These are phyloP conservation scores for Apamea sordens DNA, from an alignment of 2,888 invertebrate genomes.

Conservation along the genomic window DNA sequence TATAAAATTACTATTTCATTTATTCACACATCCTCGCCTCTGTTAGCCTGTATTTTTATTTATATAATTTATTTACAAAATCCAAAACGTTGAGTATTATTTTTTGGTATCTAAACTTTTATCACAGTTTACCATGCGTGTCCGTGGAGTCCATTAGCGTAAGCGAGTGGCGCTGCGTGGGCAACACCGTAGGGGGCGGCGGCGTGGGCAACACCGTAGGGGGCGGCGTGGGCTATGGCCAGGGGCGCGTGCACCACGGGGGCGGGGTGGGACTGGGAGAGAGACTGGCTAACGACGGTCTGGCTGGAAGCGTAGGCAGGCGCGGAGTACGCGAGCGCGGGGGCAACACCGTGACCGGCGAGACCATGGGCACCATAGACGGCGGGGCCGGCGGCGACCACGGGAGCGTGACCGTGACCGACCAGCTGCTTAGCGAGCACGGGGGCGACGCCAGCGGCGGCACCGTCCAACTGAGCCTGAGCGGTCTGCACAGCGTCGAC, in stretches of 20 bases:
- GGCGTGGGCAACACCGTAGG: conserved; percentile 72
- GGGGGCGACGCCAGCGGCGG: conserved; percentile 87
- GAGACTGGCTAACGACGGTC: conserved; percentile 81
- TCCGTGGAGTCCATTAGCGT: conserved; percentile 73
- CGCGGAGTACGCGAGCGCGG: conserved; percentile 69
- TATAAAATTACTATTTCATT: conserved; percentile 82
- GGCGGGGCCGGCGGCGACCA: conserved; percentile 63
- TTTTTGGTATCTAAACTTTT: conserved; percentile 83
- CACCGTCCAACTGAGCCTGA: conserved; percentile 86
- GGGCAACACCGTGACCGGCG: conserved; percentile 69
- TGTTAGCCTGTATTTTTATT: conserved; percentile 81
- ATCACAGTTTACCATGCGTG: conserved; percentile 89
- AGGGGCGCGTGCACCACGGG: conserved; percentile 71
- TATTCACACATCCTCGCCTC: conserved; percentile 89
- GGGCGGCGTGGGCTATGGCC: conserved; percentile 77
- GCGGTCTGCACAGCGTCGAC: conserved; percentile 86
- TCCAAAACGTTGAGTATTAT: conserved; percentile 86
- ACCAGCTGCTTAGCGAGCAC: conserved; percentile 85
- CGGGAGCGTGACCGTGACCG: conserved; percentile 82
- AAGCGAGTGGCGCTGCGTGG: conserved; percentile 68
- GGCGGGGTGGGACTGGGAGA: conserved; percentile 84
- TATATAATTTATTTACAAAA: conserved; percentile 85
- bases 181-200: conserved; percentile 69
- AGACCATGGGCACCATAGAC: conserved; percentile 64
- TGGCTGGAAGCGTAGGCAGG: conserved; percentile 75